Conservation (phyloP, 1,140 invertebrate genomes). For the Temnothorax longispinosus region DNA sequence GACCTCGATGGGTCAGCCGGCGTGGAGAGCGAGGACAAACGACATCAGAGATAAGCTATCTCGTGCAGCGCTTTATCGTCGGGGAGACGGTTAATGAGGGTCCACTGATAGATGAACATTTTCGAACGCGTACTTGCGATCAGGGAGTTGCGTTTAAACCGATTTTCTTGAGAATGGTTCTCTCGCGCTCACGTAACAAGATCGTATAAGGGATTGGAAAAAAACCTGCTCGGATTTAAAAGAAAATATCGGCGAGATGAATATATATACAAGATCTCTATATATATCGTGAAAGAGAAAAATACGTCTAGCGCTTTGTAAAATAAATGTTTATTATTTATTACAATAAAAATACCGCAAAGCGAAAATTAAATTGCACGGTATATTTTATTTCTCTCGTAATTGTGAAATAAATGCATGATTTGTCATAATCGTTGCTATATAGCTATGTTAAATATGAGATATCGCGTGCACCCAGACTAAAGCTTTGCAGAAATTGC, state of each 20-base stretch:
- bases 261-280: background rate
- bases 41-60: constrained; percentile 77
- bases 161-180: background rate
- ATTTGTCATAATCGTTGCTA: constrained; percentile 1
- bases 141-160: background rate
- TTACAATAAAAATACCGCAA: background rate
- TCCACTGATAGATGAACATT: constrained; percentile 74
- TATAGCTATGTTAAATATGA: background rate
- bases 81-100: constrained; percentile 75
- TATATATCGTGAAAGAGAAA: background rate
- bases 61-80: constrained; percentile 75
- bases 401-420: constrained; percentile 21
- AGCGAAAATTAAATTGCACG: background rate
- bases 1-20: constrained; percentile 65
- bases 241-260: background rate
- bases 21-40: constrained; percentile 62
- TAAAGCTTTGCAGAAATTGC: constrained; percentile 15
- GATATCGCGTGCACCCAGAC: constrained; percentile 17
- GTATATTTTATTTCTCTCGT: background rate
- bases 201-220: background rate
- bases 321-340: background rate
- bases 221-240: constrained; percentile 16
- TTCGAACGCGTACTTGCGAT: constrained; percentile 47
- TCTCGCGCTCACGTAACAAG: background rate
- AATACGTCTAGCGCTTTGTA: background rate